Evolutionary conservation across 92 coral and sea anemone genomes (phyloP).

Genomic region (Anthopleura xanthogrammica): DNA sequence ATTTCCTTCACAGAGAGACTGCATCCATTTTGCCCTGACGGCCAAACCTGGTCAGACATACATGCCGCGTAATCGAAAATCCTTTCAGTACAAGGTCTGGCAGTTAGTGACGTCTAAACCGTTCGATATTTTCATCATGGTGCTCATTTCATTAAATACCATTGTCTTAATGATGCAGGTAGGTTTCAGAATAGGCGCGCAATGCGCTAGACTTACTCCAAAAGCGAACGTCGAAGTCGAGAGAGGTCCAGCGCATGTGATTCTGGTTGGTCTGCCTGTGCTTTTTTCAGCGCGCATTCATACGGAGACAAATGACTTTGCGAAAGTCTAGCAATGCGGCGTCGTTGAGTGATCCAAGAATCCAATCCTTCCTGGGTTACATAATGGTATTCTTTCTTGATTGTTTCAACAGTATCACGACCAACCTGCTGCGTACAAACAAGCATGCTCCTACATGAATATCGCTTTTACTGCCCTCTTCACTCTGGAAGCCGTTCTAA

Average conservation of each 20-base stretch:
- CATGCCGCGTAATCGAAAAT: slow-evolving; percentile 83
- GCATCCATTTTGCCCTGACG: slow-evolving; percentile 84
- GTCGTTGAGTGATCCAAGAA: too few species aligned
- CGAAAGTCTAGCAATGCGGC: not conserved
- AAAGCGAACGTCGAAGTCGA: too few species aligned
- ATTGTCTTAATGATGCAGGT: slow-evolving; percentile 91
- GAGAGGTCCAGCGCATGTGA: too few species aligned
- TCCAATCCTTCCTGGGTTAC: too few species aligned
- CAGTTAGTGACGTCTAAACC: slow-evolving; percentile 78
- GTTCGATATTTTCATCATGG: slow-evolving; percentile 87
- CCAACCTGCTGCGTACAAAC: slow-evolving; percentile 38
- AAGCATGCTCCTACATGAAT: slow-evolving; percentile 60
- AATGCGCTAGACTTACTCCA: too few species aligned
- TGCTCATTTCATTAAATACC: slow-evolving; percentile 83
- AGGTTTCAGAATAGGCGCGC: not conserved
- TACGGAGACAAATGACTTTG: too few species aligned
- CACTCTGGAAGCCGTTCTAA: slow-evolving; percentile 80
- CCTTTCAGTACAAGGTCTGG: slow-evolving; percentile 88
- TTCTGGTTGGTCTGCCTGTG: too few species aligned
- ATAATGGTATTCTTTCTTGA: not conserved
- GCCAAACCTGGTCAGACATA: slow-evolving; percentile 88
- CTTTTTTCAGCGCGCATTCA: too few species aligned
- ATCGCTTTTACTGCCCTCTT: slow-evolving; percentile 82
- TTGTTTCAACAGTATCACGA: slow-evolving; percentile 51
- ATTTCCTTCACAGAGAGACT: slow-evolving; percentile 69